These are phyloP conservation scores for Deilephila elpenor DNA, from an alignment of 2,888 invertebrate species.

Conservation along the genomic window DNA sequence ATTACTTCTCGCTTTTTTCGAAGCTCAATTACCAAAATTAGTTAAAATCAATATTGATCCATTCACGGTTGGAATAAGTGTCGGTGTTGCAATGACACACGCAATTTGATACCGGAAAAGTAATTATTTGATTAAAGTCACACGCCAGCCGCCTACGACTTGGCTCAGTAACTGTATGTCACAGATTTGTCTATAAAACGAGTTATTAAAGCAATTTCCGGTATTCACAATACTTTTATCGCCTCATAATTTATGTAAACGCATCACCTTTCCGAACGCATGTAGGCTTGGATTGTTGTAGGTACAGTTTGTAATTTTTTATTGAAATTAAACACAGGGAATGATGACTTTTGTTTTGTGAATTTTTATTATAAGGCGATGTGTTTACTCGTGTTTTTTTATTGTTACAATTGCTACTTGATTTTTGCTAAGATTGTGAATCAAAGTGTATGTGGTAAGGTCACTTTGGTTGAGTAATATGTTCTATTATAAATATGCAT, in stretches of 20 bases:
- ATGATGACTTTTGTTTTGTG: too few relatives aligned
- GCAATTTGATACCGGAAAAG: conserved; percentile 6
- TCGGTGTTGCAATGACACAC: conserved; percentile 14
- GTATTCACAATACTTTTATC: conserved; percentile 13
- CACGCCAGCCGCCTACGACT: conserved; percentile 3
- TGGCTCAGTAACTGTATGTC: conserved; percentile 14
- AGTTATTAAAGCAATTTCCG: conserved; percentile 23
- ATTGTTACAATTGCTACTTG: background rate
- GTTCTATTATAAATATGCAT: too few relatives aligned
- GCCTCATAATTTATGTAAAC: conserved; percentile 11
- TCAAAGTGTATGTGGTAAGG: too few relatives aligned
- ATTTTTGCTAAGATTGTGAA: too few relatives aligned
- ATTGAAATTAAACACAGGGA: background rate
- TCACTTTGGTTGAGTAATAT: too few relatives aligned
- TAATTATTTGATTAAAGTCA: conserved; percentile 14
- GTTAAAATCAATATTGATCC: background rate
- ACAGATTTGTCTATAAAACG: conserved; percentile 6
- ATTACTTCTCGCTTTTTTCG: background rate
- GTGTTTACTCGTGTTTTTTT: background rate
- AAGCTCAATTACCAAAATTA: background rate
- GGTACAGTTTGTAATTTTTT: background rate
- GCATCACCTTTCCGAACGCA: background rate
- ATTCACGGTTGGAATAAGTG: background rate
- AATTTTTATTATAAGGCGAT: too few relatives aligned
- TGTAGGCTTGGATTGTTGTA: background rate